These are phyloP conservation scores for Muntiacus reevesi DNA, from an alignment of 2,113 vertebrate genomes.

Conservation along the genomic window DNA sequence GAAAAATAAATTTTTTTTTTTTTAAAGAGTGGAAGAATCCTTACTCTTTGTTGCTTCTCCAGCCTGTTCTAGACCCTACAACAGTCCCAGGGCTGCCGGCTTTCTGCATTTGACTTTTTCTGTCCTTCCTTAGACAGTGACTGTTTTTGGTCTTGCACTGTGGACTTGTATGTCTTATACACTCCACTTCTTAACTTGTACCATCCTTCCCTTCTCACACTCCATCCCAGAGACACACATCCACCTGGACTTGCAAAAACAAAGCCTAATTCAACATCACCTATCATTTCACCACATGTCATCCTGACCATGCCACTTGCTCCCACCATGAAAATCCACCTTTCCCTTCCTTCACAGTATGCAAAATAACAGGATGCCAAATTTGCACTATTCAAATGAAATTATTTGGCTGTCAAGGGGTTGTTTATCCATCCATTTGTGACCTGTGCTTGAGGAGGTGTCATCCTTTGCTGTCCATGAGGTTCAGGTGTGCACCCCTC, in stretches of 20 bases:
- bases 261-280: background rate
- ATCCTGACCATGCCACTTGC: background rate
- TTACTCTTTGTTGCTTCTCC: background rate
- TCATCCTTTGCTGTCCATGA: background rate
- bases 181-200: background rate
- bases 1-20: background rate
- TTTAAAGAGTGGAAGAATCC: background rate
- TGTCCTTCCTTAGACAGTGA: background rate
- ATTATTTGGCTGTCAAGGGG: background rate
- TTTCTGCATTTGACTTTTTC: background rate
- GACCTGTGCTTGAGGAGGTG: background rate
- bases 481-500: background rate
- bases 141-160: background rate
- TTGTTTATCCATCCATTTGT: background rate
- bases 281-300: too few relatives aligned
- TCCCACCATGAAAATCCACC: background rate
- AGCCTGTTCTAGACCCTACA: background rate
- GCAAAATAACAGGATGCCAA: background rate
- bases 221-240: background rate
- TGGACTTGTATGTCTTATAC: accelerated
- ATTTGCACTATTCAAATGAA: background rate
- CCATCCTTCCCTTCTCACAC: background rate
- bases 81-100: background rate
- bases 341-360: background rate
- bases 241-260: background rate